Evolutionary conservation across 2,797 vertebrate genomes (phyloP).

Genomic region (Calcarius lapponicus): DNA sequence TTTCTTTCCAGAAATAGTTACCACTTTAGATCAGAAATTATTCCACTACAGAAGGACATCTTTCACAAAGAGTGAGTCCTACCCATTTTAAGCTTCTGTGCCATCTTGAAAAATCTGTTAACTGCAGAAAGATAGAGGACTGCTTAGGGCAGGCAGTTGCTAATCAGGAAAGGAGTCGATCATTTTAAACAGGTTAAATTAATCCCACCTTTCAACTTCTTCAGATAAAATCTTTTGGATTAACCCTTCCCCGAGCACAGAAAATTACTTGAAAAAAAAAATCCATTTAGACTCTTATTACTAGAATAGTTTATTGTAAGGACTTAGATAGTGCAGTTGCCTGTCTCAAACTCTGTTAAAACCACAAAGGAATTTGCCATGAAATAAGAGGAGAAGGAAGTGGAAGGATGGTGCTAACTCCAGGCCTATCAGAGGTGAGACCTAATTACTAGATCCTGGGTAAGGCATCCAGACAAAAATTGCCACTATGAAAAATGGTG

Average conservation of each 20-base stretch:
- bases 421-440: not conserved
- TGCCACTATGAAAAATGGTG: not conserved
- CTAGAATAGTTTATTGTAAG: not conserved
- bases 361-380: not conserved
- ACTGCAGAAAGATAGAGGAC: not conserved
- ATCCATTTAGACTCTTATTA: not conserved
- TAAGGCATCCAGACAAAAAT: not conserved
- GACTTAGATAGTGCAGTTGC: not conserved
- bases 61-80: not conserved
- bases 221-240: not conserved
- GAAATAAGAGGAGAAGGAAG: not conserved
- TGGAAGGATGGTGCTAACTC: not conserved
- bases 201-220: not conserved
- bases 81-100: not conserved
- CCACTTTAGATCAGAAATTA: not conserved
- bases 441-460: too few species aligned
- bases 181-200: not conserved
- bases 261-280: not conserved
- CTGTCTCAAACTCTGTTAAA: not conserved
- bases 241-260: not conserved
- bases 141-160: not conserved
- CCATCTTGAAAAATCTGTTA: not conserved
- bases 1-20: not conserved
- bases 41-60: not conserved
- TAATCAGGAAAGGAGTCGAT: not conserved